Conservation (phyloP, 2,797 vertebrate species). For the Luscinia megarhynchos region DNA sequence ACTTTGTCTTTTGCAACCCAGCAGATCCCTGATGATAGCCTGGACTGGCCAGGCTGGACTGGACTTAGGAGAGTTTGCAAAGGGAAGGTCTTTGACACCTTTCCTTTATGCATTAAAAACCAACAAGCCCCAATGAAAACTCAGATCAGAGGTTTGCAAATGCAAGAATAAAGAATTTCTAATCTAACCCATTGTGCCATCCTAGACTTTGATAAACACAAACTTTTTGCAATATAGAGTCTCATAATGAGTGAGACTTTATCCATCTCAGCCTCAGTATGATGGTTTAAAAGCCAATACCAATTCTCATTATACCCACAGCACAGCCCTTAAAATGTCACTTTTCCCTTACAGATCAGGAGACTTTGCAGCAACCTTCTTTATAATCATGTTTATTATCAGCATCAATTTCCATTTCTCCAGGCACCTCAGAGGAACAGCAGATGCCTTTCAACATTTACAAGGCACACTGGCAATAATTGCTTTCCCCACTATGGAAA, state of each 20-base stretch:
- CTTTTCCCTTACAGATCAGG: conserved; percentile 5
- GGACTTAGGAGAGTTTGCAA: not conserved
- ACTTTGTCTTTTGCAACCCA: not conserved
- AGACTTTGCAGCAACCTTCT: conserved; percentile 23
- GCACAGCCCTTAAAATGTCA: conserved; percentile 32
- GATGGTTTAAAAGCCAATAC: not conserved
- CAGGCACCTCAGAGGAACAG: conserved; percentile 38
- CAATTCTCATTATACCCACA: conserved; percentile 13
- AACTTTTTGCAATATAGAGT: not conserved
- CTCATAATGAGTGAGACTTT: not conserved
- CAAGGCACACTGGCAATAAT: conserved; percentile 6
- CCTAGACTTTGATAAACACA: not conserved
- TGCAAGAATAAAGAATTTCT: not conserved
- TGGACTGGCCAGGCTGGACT: not conserved
- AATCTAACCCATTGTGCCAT: not conserved
- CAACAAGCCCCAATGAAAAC: not conserved
- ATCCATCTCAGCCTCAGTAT: not conserved
- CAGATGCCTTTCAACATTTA: conserved; percentile 49
- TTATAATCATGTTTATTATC: conserved; percentile 56
- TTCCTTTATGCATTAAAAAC: not conserved
- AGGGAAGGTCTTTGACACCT: not conserved
- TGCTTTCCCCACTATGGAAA: not conserved
- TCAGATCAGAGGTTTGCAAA: not conserved
- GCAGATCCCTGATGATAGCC: not conserved
- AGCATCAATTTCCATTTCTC: conserved; percentile 50